Percentiles rank a stretch among this genome's conserved stretches.
Conservation (phyloP, 2,888 invertebrate genomes). For the Philonicus albiceps region DNA sequence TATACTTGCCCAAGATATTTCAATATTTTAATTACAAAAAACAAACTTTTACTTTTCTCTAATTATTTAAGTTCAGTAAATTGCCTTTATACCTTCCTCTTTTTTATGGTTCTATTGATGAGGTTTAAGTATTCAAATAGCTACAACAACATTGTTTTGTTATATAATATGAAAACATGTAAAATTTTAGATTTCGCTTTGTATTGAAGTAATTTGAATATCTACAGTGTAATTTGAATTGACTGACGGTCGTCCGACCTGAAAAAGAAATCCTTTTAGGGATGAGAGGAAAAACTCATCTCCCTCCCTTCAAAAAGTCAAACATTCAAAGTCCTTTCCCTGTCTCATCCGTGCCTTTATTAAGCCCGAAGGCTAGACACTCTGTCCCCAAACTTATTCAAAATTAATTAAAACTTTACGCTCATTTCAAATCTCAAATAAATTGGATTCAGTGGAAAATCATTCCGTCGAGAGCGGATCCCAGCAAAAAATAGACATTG, state of each 20-base stretch:
- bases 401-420: not conserved
- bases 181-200: not conserved
- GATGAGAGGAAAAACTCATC: not conserved
- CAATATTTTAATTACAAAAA: too few species aligned
- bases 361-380: not conserved
- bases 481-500: not conserved
- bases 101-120: too few species aligned
- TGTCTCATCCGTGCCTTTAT: not conserved
- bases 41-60: too few species aligned
- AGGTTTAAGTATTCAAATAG: too few species aligned
- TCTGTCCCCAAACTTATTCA: not conserved
- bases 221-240: not conserved
- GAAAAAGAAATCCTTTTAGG: not conserved
- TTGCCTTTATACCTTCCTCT: too few species aligned
- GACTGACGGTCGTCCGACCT: not conserved
- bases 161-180: not conserved
- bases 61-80: too few species aligned
- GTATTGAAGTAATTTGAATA: not conserved
- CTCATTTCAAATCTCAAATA: not conserved
- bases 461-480: not conserved
- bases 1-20: too few species aligned
- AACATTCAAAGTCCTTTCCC: not conserved
- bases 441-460: not conserved
- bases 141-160: too few species aligned
- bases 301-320: not conserved